Evolutionary conservation across 2,113 vertebrate genomes (phyloP), one percentile per base, ranked within the genome.

Genomic region (Passer domesticus): DNA sequence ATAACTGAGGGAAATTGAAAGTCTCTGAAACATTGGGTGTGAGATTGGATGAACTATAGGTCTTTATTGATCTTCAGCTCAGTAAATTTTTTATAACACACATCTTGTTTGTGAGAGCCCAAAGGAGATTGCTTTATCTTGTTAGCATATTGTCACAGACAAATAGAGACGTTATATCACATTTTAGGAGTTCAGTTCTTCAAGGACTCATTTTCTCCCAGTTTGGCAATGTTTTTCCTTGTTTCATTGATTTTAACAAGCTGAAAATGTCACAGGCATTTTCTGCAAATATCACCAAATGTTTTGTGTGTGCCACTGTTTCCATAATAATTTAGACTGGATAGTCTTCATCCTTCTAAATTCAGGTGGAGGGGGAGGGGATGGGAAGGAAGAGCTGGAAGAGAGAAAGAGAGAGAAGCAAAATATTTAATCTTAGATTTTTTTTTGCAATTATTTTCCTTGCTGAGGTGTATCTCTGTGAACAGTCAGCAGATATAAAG

Each of bases 271-370:
- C 94, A 94, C 50, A 89, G 73, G 23, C n/a, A 35, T 94, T 92
- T 93, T 74, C 70, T 81, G 87, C 63, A 97, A 97, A 94, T 96
- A 97, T 85, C 92, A 90, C 87, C 68, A 80, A 95, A 94, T 88
- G 35, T 67, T 87, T 91, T 91, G 8, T 79, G 41, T 81, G 43
- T 76, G 49, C 24, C 27, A 66, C 39, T 60, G 20, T 83, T 95
- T 93, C 85, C 55, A 77, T 63, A 67, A 87, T 92, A 93, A 94
- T 91, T 94, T 93, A 78, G 7, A 59, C 2, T 55, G 47, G 23
- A 82, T 63, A 12, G 17, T 78, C 17, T 94, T 63, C 41, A 43
- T 20, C 33, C 28, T 76, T 87, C 47, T 53, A 53, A 75, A 25
- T 41, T 35, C 18, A 25, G 35, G 11, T 1, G 13, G 20, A 2